Evolutionary conservation across 2,797 vertebrate genomes (phyloP).

Genomic region (Eutrigla gurnardus): DNA sequence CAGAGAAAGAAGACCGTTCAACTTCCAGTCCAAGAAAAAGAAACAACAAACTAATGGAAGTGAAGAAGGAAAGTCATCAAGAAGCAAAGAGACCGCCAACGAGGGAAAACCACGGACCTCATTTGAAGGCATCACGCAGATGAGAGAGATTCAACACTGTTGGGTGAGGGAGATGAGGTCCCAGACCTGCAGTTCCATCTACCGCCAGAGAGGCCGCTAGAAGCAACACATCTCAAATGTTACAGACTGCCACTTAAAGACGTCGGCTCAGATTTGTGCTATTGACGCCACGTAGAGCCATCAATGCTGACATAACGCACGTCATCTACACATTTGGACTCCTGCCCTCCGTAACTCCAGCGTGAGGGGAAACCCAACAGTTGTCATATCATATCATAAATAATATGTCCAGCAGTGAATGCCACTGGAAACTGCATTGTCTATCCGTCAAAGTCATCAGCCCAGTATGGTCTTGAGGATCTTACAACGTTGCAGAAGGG

Average conservation of each 20-base stretch:
- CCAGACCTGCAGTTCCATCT: no score
- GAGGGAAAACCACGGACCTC: no score
- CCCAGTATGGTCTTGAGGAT: conserved; percentile 3
- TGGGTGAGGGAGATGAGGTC: no score
- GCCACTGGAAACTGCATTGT: conserved; percentile 1
- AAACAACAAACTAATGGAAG: no score
- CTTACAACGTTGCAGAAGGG: neutral
- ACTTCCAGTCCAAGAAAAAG: no score
- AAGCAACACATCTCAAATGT: no score
- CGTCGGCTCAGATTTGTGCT: neutral
- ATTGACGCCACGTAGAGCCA: neutral
- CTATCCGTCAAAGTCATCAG: conserved; percentile 3
- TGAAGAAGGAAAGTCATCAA: no score
- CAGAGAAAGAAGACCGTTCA: no score
- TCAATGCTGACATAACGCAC: neutral
- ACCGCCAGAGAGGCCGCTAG: no score
- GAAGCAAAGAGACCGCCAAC: no score
- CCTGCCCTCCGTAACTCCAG: conserved; percentile 1
- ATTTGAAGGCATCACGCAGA: no score
- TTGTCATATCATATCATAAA: conserved; percentile 11
- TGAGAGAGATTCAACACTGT: no score
- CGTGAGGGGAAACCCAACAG: neutral
- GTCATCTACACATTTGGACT: neutral
- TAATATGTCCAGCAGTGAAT: conserved; percentile 19
- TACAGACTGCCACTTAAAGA: neutral